Evolutionary conservation across 2,888 invertebrate genomes (phyloP), one percentile per base, ranked within the genome.

Genomic region (Eledone cirrhosa): DNA sequence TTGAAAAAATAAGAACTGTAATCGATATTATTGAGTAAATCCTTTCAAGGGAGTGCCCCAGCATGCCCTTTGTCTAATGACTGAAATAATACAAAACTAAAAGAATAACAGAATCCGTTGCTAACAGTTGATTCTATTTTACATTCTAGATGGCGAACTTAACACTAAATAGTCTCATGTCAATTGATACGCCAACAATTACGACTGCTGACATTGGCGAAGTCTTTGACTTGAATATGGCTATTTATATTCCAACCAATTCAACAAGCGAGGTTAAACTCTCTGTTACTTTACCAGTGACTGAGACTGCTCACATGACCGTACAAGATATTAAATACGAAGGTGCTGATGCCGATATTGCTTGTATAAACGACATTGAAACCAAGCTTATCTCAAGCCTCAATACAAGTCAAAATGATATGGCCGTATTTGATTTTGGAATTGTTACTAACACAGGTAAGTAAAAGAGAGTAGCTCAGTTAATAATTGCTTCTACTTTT

Each of bases 401-500:
- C 0, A 24, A 16, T 14, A 76, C 76, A 2, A 47, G 47, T 22
- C 81, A 89, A 88, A 83, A 86, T 75, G 89, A 89, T 82, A 82
- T 87, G 27, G 89, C 87, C 1, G 83, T 87, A 19, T 82, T 90
- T 8, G 82, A 86, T 74, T 82, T 89, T 11, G 89, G 88, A 11
- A 82, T 81, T 22, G 88, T 90, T 11, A 85, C 83, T 8, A 87
- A 87, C 80, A 81, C 8, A 29, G 83, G 78, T 76, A 76, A 13
- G 76, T 8, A 47, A 75, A 7, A n/a, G 29, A 0, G 1, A 0
- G 16, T 31, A 53, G 2, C 19, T n/a, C 5, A 19, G 19, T n/a
- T n/a, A n/a, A n/a, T n/a, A n/a, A n/a, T n/a, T n/a, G n/a, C n/a
- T n/a, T n/a, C n/a, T n/a, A n/a, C n/a, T n/a, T n/a, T n/a, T n/a